These are phyloP conservation scores for Puntigrus tetrazona DNA, from an alignment of 2,113 vertebrate species.

Conservation along the genomic window DNA sequence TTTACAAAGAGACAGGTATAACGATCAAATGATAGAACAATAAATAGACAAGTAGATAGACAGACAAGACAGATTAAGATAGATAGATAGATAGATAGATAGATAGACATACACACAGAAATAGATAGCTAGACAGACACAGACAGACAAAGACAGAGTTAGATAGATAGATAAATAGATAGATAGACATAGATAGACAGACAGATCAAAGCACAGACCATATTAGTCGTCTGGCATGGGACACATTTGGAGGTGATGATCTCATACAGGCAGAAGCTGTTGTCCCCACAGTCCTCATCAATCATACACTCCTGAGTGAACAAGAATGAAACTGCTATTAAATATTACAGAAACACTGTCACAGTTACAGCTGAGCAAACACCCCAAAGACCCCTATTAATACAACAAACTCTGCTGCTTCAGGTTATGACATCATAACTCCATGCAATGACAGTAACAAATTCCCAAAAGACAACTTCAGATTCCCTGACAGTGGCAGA, in stretches of 20 bases:
- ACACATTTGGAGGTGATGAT: constrained; percentile 84
- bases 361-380: neutral
- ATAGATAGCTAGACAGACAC: too few relatives aligned
- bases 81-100: too few relatives aligned
- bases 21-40: too few relatives aligned
- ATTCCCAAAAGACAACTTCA: neutral
- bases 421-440: neutral
- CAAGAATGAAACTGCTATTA: constrained; percentile 2
- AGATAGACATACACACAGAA: too few relatives aligned
- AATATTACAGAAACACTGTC: neutral
- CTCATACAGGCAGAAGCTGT: constrained; percentile 84
- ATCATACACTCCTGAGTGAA: constrained; percentile 87
- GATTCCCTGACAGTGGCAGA: neutral
- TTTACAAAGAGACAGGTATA: neutral
- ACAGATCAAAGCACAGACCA: constrained; percentile 68
- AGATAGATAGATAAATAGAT: neutral
- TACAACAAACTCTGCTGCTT: neutral
- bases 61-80: too few relatives aligned
- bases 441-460: neutral
- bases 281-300: constrained; percentile 86
- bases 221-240: constrained; percentile 79
- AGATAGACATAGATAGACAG: neutral
- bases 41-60: too few relatives aligned
- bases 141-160: too few relatives aligned
- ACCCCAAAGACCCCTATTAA: neutral